Evolutionary conservation across 2,113 vertebrate species (phyloP).

Genomic region (Orthonyx spaldingii): DNA sequence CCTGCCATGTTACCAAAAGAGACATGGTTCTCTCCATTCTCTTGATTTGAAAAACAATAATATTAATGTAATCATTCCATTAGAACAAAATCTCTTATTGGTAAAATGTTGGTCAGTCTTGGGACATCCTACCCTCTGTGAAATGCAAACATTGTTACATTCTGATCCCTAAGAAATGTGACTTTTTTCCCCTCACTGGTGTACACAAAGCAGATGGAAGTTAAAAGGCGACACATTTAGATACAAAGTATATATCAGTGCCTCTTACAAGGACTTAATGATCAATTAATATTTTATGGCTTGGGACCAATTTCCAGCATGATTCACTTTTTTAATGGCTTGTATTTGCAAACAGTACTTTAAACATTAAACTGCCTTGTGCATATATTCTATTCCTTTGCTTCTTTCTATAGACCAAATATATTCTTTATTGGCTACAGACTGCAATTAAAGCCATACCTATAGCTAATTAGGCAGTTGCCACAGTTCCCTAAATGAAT

Average conservation of each 20-base stretch:
- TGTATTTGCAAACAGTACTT: slow-evolving; percentile 19
- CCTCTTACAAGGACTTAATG: not conserved
- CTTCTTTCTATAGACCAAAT: not conserved
- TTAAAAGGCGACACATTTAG: not conserved
- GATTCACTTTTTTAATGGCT: slow-evolving; percentile 5
- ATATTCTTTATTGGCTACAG: not conserved
- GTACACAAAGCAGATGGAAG: not conserved
- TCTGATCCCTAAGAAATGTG: not conserved
- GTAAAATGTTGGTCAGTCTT: not conserved
- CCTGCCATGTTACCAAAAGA: not conserved
- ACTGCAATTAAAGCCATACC: not conserved
- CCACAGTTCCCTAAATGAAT: not conserved
- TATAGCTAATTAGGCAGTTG: slow-evolving; percentile 17
- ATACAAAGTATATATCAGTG: not conserved
- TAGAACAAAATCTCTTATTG: not conserved
- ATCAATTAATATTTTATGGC: slow-evolving; percentile 35
- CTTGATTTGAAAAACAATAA: not conserved
- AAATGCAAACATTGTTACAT: not conserved
- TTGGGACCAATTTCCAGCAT: not conserved
- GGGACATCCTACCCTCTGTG: not conserved
- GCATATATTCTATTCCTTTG: not conserved
- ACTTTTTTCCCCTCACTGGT: not conserved
- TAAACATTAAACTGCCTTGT: not conserved
- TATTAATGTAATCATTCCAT: not conserved
- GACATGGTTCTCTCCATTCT: not conserved